Evolutionary conservation across 2,888 invertebrate genomes (phyloP).

Genomic region (Apotomis turbidana): DNA sequence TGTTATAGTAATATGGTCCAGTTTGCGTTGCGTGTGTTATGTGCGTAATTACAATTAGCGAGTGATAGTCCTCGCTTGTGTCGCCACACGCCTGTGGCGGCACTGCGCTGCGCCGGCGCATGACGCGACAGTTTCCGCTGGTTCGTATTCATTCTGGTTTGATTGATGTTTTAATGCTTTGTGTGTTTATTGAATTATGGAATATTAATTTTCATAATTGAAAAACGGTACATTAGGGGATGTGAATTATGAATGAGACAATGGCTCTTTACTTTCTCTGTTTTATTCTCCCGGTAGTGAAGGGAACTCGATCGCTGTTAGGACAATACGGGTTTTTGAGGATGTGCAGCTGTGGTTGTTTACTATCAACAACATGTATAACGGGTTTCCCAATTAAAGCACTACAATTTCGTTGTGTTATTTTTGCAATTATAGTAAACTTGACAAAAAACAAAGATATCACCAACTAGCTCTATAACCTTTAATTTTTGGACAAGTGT

Average conservation of each 20-base stretch:
- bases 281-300: slow-evolving; percentile 15
- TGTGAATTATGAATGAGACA: slow-evolving; percentile 14
- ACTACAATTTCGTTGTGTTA: background rate
- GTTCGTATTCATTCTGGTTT: slow-evolving; percentile 23
- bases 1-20: slow-evolving; percentile 10
- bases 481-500: no score
- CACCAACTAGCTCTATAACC: no score
- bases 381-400: slow-evolving; percentile 7
- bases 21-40: slow-evolving; percentile 13
- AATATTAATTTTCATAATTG: slow-evolving; percentile 13
- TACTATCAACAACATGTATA: background rate
- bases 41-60: slow-evolving; percentile 40
- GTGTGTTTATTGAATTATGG: slow-evolving; percentile 18
- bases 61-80: slow-evolving; percentile 45
- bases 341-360: slow-evolving; percentile 21
- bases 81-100: slow-evolving; percentile 38
- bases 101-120: slow-evolving; percentile 36
- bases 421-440: background rate
- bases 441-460: no score
- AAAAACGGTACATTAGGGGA: background rate
- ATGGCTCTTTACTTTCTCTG: slow-evolving; percentile 9
- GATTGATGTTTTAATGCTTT: slow-evolving; percentile 27
- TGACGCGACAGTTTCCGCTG: slow-evolving; percentile 39
- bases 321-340: slow-evolving; percentile 15
- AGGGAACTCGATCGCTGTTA: slow-evolving; percentile 10